These are phyloP conservation scores for Cantharis rustica DNA, from an alignment of 2,888 invertebrate species.

Conservation along the genomic window DNA sequence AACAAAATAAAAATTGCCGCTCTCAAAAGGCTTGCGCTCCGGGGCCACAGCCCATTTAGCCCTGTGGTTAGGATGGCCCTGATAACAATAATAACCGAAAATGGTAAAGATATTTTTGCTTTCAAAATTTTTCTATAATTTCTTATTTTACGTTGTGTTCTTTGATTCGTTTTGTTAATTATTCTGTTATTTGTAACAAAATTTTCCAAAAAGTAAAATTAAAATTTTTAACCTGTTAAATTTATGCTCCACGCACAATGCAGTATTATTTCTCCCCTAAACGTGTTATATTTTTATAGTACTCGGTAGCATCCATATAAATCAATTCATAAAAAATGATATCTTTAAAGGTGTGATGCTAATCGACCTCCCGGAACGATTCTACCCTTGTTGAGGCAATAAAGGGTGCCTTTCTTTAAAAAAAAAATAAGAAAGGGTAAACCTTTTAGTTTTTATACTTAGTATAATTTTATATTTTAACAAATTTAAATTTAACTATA, in stretches of 20 bases:
- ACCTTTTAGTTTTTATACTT: conserved; percentile 6
- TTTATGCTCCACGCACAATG: conserved; percentile 3
- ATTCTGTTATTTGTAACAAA: no score
- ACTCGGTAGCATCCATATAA: conserved; percentile 47
- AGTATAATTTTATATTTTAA: not conserved
- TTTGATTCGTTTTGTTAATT: no score
- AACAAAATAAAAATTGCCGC: no score
- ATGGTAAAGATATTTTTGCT: no score
- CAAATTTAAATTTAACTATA: no score
- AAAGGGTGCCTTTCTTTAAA: conserved; percentile 33
- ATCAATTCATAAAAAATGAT: conserved; percentile 42
- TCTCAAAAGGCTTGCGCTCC: no score
- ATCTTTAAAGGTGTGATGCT: conserved; percentile 51
- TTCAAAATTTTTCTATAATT: no score
- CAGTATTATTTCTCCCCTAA: conserved; percentile 5
- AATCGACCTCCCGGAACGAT: conserved; percentile 49
- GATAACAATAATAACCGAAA: no score
- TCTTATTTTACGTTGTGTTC: no score
- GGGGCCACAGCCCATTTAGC: no score
- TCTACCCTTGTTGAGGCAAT: conserved; percentile 46
- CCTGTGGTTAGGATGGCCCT: no score
- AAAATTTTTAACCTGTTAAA: not conserved
- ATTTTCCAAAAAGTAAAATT: no score
- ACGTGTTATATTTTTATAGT: conserved; percentile 16
- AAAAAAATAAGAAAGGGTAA: conserved; percentile 5